Evolutionary conservation across 2,797 vertebrate species (phyloP).

Genomic region (Rhinogobio ventralis): DNA sequence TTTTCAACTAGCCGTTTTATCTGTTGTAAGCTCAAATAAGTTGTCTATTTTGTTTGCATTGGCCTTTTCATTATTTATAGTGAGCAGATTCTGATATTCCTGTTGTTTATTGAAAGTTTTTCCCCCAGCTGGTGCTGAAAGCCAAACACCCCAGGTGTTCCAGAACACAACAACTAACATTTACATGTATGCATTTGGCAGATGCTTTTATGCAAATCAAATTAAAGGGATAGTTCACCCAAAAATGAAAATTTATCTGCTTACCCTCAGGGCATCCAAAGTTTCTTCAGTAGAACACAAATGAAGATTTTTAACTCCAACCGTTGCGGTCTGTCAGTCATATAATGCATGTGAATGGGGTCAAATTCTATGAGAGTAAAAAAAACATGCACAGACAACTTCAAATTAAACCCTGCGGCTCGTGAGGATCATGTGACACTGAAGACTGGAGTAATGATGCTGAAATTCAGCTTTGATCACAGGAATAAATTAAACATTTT

Average conservation of each 20-base stretch:
- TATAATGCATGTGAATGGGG: too few relatives aligned
- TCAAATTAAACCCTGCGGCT: too few relatives aligned
- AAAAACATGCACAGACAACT: too few relatives aligned
- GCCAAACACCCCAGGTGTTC: not conserved
- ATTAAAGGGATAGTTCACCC: too few relatives aligned
- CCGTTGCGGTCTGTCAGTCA: too few relatives aligned
- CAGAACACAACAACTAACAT: not conserved
- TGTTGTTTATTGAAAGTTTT: slow-evolving; percentile 14
- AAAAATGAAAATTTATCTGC: too few relatives aligned
- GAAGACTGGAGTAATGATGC: not conserved
- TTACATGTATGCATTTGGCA: not conserved
- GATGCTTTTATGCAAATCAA: not conserved
- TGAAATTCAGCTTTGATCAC: too few relatives aligned
- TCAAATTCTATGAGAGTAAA: too few relatives aligned
- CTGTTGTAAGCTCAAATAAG: not conserved
- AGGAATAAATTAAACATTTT: too few relatives aligned
- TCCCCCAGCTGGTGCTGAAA: not conserved
- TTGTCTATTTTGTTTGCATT: not conserved
- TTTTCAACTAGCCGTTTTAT: not conserved
- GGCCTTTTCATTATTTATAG: not conserved
- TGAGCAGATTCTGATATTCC: not conserved
- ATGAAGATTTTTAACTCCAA: too few relatives aligned
- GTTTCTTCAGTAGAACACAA: too few relatives aligned
- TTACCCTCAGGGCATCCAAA: too few relatives aligned
- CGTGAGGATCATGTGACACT: not conserved